phyloP scores from a whole-genome alignment of 1,140 invertebrate genomes.

The Leptopilina boulardi region DNA sequence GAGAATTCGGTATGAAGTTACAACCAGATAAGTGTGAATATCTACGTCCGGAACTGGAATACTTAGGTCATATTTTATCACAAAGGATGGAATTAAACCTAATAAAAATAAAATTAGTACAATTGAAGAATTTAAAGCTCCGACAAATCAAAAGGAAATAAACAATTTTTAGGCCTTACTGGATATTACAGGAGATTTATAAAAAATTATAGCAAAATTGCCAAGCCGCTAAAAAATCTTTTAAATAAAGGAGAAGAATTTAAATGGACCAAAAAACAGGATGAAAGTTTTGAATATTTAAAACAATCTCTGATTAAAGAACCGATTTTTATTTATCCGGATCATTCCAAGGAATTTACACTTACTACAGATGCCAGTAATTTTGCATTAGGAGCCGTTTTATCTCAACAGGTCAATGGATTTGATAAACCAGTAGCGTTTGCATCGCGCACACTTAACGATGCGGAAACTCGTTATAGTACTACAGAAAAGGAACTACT shows the following conservation, averaged over 20 bases:
- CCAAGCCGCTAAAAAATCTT: constrained; percentile 63
- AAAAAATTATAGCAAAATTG: constrained; percentile 58
- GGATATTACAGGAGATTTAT: constrained; percentile 71
- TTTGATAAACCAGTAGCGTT: constrained; percentile 57
- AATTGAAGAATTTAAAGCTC: constrained; percentile 7
- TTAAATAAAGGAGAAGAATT: constrained; percentile 64
- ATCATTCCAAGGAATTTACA: constrained; percentile 40
- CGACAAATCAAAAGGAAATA: no score
- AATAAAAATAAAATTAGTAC: not conserved
- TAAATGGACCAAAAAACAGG: constrained; percentile 50
- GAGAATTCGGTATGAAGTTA: constrained; percentile 31
- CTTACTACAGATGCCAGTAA: constrained; percentile 45
- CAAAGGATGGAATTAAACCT: constrained; percentile 13
- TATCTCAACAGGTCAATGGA: no score
- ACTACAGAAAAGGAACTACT: constrained; percentile 65
- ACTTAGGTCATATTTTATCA: constrained; percentile 47
- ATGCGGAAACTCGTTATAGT: constrained; percentile 65
- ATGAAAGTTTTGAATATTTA: not conserved
- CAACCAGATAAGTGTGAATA: constrained; percentile 51
- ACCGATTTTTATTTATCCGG: not conserved
- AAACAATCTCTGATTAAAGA: not conserved
- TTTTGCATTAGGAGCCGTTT: constrained; percentile 39
- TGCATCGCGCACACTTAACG: constrained; percentile 61
- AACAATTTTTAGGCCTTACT: constrained; percentile 69
- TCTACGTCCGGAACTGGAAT: constrained; percentile 44